Percentiles rank a stretch among this genome's conserved stretches.
Conservation (phyloP, 2,888 invertebrate species). For the Phaedon cochleariae region DNA sequence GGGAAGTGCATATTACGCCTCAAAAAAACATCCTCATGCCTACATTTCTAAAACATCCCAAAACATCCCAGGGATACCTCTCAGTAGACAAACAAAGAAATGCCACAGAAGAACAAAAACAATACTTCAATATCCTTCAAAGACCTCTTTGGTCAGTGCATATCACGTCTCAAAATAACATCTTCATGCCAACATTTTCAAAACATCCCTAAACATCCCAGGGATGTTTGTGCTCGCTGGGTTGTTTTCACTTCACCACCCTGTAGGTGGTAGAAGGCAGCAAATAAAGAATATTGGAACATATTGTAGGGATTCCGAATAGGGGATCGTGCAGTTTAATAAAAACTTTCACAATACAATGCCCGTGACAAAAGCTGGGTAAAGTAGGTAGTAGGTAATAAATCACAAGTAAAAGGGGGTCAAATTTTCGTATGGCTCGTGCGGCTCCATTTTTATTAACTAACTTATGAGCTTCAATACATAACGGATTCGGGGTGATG, state of each 20-base stretch:
- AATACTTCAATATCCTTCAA: too few species aligned
- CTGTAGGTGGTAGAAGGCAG: constrained; percentile 22
- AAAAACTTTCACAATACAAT: constrained; percentile 50
- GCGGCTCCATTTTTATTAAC: constrained; percentile 41
- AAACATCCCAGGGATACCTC: too few species aligned
- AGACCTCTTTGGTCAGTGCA: too few species aligned
- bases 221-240: too few species aligned
- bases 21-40: too few species aligned
- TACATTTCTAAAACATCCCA: too few species aligned
- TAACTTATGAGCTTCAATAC: constrained; percentile 32
- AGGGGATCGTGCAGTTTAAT: constrained; percentile 53
- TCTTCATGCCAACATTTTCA: too few species aligned
- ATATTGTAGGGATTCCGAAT: constrained; percentile 51
- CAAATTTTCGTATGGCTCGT: constrained; percentile 34
- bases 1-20: too few species aligned
- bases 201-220: too few species aligned
- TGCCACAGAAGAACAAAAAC: too few species aligned
- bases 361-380: constrained; percentile 44
- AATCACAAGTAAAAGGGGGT: constrained; percentile 44
- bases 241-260: constrained; percentile 22
- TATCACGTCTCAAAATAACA: too few species aligned
- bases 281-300: constrained; percentile 47
- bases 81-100: too few species aligned
- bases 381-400: constrained; percentile 42
- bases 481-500: constrained; percentile 27